Evolutionary conservation across 2,113 vertebrate genomes (phyloP).

Genomic region (Sigmodon hispidus): DNA sequence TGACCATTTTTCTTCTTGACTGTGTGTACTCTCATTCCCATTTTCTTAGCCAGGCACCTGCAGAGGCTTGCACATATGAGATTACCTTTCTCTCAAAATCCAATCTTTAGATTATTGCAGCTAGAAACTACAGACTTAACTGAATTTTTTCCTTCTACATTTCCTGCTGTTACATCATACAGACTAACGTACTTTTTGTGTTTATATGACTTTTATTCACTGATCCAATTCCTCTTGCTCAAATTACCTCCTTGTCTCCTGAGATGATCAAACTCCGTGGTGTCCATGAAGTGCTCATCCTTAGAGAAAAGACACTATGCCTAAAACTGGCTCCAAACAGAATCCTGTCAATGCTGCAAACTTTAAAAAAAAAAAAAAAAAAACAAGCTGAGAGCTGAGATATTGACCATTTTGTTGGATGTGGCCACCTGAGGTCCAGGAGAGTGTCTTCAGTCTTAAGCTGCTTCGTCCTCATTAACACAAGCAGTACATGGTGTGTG

Average conservation of each 20-base stretch:
- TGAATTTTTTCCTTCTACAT: constrained; percentile 14
- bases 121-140: constrained; percentile 13
- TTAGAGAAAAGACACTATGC: neutral
- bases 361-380: neutral
- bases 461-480: neutral
- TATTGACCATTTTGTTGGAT: neutral
- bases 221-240: neutral
- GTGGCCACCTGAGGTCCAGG: neutral
- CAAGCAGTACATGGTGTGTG: neutral
- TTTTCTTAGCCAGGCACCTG: neutral
- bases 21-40: neutral
- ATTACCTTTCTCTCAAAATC: neutral
- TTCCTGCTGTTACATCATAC: neutral
- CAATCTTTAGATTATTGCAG: neutral
- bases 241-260: neutral
- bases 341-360: neutral
- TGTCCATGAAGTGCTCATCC: neutral
- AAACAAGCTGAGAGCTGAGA: too few species aligned
- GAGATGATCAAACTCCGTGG: neutral
- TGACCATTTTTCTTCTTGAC: neutral
- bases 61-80: neutral
- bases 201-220: neutral
- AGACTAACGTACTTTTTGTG: neutral
- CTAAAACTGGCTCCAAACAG: neutral
- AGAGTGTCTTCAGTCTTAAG: neutral